Conservation (phyloP, 2,888 invertebrate species). For the Exephanes ischioxanthus region DNA sequence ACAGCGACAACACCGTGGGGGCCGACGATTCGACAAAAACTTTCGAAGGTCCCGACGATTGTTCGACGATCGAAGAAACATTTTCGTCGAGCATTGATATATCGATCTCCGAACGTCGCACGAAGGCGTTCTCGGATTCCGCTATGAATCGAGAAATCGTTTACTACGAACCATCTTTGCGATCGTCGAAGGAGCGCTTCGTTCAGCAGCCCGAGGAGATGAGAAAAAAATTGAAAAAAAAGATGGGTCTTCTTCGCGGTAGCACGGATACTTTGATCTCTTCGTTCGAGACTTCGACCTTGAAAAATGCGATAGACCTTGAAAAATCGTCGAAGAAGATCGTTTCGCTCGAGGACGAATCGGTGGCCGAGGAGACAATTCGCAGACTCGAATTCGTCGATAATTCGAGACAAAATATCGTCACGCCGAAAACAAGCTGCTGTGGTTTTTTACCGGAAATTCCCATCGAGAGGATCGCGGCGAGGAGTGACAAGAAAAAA, state of each 20-base stretch:
- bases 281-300: slow-evolving; percentile 72
- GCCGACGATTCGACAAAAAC: slow-evolving; percentile 52
- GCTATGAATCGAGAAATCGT: slow-evolving; percentile 14
- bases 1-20: slow-evolving; percentile 68
- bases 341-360: slow-evolving; percentile 19
- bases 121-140: slow-evolving; percentile 61
- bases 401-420: slow-evolving; percentile 53
- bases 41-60: slow-evolving; percentile 9
- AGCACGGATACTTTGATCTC: slow-evolving; percentile 76
- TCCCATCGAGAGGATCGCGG: slow-evolving; percentile 44
- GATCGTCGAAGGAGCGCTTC: neutral
- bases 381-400: slow-evolving; percentile 2
- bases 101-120: slow-evolving; percentile 26
- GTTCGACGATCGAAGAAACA: slow-evolving; percentile 19
- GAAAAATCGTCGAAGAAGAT: slow-evolving; percentile 35
- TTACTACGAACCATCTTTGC: neutral
- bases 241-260: slow-evolving; percentile 71
- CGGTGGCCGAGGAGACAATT: slow-evolving; percentile 72
- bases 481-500: slow-evolving; percentile 37
- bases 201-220: slow-evolving; percentile 3
- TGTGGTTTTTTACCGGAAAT: slow-evolving; percentile 70
- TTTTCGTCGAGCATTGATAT: slow-evolving; percentile 8
- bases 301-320: neutral
- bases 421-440: neutral
- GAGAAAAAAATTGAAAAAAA: slow-evolving; percentile 60